Base-by-base conservation (phyloP, 2,113 vertebrate species). In the Phylloscopus trochilus region DNA sequence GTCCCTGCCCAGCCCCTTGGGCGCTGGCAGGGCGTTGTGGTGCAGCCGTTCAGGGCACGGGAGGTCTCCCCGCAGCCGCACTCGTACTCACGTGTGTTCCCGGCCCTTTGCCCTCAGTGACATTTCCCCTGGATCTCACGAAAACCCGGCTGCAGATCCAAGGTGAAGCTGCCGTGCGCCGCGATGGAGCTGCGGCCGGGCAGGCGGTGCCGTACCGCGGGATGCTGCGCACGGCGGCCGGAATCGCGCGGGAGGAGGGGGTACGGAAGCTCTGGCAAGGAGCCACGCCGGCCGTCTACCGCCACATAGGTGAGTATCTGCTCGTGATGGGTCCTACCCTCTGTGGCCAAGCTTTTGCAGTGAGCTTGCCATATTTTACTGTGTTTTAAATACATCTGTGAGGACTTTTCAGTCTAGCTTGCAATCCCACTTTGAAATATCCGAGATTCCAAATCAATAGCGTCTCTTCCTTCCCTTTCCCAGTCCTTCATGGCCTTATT, bases 61-160 rank as follows among this genome's bases (percentile, higher is more conserved):
- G 26, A 16, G 33, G 26, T 93, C 81, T 92, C 73, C 62, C 67
- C 28, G 4, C 31, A 73, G 85, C 60, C 56, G 35, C 35, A 8
- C 47, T 79, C 10, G 1, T 33, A 30, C 39, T 93, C 66, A 87
- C 2, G 3, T 39, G 76, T 74, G 21, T 78, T 94, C 62, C 37
- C 6, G 28, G 33, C 60, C 87, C 28, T 95, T 80, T 90, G 64
- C 90, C 56, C 33, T 77, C 96, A 99, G 98, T 98, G 82, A 99
- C 98, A 4, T 99, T 98, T 91, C 98, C 98, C 24, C 97, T 99
- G 35, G 98, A 99, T 79, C 98, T 99, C 66, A 98, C 98, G 4
- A 99, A 99, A 97, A 99, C 98, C 35, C 98, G 98, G 58, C 98
- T 99, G 76, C 98, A 99, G 85, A 97, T 99, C 72, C 98, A 99